These are phyloP conservation scores for Pristionchus arcanus DNA, from an alignment of 2,888 invertebrate species.

Conservation along the genomic window DNA sequence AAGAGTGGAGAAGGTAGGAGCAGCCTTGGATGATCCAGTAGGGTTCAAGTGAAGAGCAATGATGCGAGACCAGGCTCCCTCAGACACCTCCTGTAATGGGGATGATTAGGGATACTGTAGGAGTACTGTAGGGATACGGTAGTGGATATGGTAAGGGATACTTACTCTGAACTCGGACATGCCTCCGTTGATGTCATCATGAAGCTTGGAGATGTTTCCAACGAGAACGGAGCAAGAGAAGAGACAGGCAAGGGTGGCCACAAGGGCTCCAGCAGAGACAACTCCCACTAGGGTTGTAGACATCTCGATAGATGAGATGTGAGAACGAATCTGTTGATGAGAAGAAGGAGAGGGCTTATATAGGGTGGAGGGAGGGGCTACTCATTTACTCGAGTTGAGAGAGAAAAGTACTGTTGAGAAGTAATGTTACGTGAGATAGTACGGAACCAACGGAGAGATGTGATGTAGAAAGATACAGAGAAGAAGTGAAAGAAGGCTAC, in stretches of 20 bases:
- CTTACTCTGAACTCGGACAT: constrained; percentile 68
- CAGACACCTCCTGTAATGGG: constrained; percentile 61
- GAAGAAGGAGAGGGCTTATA: not conserved
- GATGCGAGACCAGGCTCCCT: constrained; percentile 69
- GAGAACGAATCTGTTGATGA: constrained; percentile 15
- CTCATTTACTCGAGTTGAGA: not conserved
- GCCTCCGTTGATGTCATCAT: constrained; percentile 64
- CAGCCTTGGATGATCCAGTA: constrained; percentile 62
- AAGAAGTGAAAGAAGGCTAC: not conserved
- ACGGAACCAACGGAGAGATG: not conserved
- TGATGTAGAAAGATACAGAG: no score
- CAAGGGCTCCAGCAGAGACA: constrained; percentile 64
- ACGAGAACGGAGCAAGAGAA: constrained; percentile 63
- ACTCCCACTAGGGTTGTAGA: constrained; percentile 58
- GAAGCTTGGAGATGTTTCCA: constrained; percentile 63
- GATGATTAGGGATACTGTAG: not conserved
- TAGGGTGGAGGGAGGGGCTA: not conserved
- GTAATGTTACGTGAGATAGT: constrained; percentile 8
- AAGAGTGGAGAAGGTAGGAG: constrained; percentile 66
- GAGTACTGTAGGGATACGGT: not conserved
- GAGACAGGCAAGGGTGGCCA: constrained; percentile 62
- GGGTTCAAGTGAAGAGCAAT: constrained; percentile 66
- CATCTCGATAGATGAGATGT: constrained; percentile 38
- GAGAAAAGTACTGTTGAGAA: no score
- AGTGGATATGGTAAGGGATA: not conserved